phyloP scores from a whole-genome alignment of 2,888 invertebrate genomes.

The Cryptus viduatorius region DNA sequence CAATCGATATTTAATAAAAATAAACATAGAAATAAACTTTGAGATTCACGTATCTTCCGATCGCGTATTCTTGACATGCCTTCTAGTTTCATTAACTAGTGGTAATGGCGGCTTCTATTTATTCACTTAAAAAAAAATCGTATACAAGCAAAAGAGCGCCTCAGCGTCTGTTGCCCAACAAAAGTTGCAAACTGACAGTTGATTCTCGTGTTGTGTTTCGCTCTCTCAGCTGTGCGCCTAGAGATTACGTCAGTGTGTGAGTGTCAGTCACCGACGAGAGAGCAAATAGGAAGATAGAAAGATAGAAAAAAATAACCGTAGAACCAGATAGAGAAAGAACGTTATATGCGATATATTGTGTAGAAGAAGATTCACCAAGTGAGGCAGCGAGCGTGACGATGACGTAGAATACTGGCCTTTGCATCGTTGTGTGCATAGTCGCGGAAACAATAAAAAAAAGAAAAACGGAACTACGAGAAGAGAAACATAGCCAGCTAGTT shows the following conservation, averaged over 20 bases:
- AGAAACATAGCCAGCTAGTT: conserved; percentile 13
- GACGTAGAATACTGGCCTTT: neutral
- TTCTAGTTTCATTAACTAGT: neutral
- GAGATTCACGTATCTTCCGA: neutral
- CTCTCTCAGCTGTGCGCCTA: conserved; percentile 12
- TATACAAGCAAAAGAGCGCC: neutral
- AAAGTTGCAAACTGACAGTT: conserved; percentile 16
- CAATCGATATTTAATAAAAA: neutral
- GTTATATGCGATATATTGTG: neutral
- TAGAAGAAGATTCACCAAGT: conserved; percentile 34
- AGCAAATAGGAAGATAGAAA: neutral
- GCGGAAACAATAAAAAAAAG: conserved; percentile 19
- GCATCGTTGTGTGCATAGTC: neutral
- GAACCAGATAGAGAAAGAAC: neutral
- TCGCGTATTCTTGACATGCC: neutral
- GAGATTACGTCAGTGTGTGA: neutral
- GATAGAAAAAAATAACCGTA: neutral
- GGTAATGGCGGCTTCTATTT: neutral
- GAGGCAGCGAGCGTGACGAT: conserved; percentile 37
- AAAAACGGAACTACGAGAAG: conserved; percentile 24
- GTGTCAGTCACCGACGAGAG: neutral
- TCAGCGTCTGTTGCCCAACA: conserved; percentile 11
- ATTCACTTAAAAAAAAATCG: conserved; percentile 9
- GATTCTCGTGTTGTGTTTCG: conserved; percentile 19
- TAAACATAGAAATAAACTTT: neutral